A percentile compares a stretch with the other conserved stretches of the same genome.
These are phyloP conservation scores for Xerus inauris DNA, from an alignment of 2,113 vertebrate species.

Conservation along the genomic window DNA sequence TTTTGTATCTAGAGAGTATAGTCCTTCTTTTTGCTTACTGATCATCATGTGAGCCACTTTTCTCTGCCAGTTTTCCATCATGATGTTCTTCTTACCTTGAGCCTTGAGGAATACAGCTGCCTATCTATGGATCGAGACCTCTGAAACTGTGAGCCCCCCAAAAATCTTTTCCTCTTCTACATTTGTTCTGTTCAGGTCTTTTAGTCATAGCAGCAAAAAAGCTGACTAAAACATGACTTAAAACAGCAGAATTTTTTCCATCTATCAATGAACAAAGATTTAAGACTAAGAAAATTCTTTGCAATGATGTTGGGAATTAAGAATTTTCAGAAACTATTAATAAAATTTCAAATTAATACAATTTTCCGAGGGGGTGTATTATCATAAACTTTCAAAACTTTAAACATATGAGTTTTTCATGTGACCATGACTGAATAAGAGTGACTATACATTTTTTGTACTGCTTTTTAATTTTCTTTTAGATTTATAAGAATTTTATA, in stretches of 20 bases:
- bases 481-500: background rate
- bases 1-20: no score
- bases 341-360: background rate
- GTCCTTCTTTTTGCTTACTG: no score
- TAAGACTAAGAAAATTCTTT: background rate
- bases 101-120: no score
- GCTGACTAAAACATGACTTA: no score
- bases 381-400: background rate
- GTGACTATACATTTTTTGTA: background rate
- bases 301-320: background rate
- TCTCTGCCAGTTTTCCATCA: no score
- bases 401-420: background rate
- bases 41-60: no score
- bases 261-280: background rate
- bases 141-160: no score
- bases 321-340: background rate
- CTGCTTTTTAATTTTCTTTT: slow-evolving; percentile 15
- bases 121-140: no score
- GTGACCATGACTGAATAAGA: background rate
- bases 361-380: background rate
- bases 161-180: no score
- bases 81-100: no score
- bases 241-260: background rate
- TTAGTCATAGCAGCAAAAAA: no score
- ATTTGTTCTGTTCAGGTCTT: no score